Conservation (phyloP, 2,797 vertebrate species). For the Halcyon smyrnensis region DNA sequence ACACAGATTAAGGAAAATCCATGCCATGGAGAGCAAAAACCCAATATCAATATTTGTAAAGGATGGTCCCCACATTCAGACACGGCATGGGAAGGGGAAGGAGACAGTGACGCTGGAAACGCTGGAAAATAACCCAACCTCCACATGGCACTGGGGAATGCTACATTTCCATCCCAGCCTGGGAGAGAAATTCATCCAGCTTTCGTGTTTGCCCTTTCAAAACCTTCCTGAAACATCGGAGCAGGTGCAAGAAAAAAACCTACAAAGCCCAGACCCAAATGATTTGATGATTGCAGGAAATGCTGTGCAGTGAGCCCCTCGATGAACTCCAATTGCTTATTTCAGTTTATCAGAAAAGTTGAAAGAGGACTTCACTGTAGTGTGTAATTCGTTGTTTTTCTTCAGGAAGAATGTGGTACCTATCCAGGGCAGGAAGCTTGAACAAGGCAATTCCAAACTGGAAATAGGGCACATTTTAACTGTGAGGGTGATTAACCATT, state of each 20-base stretch:
- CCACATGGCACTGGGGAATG: background rate
- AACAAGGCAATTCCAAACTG: constrained; percentile 50
- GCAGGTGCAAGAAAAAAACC: background rate
- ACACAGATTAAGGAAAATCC: background rate
- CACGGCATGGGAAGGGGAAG: background rate
- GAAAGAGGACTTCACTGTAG: background rate
- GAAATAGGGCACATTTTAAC: constrained; percentile 49
- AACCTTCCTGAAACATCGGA: background rate
- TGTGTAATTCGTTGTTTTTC: constrained; percentile 46
- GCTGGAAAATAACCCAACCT: background rate
- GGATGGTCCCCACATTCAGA: background rate
- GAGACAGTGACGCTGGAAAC: background rate
- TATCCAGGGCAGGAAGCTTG: constrained; percentile 36
- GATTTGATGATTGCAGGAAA: constrained; percentile 29
- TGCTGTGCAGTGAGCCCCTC: background rate
- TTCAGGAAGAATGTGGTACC: constrained; percentile 16
- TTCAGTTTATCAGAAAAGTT: constrained; percentile 34
- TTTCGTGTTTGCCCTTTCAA: background rate
- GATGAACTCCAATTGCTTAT: background rate
- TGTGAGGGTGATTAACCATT: constrained; percentile 30
- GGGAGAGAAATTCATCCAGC: background rate
- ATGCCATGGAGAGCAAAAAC: background rate
- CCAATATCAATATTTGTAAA: background rate
- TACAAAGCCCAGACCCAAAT: background rate
- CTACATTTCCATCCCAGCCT: background rate